A percentile compares a stretch with the other conserved stretches of the same genome.
phyloP scores from a whole-genome alignment of 1,140 invertebrate genomes.

The Brachionus asplanchnoidis region DNA sequence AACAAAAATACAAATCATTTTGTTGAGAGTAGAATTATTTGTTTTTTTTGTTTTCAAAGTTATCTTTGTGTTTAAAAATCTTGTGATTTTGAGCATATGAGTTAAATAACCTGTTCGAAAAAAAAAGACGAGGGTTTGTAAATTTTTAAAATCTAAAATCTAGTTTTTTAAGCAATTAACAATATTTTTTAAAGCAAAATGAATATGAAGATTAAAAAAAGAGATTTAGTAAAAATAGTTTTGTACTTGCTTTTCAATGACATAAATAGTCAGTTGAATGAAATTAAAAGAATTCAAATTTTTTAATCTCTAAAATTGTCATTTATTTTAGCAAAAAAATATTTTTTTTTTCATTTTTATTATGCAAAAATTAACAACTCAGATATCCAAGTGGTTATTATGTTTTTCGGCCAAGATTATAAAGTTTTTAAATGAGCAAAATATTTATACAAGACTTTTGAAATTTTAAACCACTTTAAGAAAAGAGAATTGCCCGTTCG shows the following conservation, averaged over 20 bases:
- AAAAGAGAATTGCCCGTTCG: not conserved
- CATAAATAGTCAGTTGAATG: not conserved
- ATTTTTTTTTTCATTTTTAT: not conserved
- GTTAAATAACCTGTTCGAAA: not conserved
- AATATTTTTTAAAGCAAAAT: not conserved
- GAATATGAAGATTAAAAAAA: not conserved
- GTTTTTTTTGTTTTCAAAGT: not conserved
- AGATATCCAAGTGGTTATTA: not conserved
- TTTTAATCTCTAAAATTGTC: not conserved
- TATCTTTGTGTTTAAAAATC: not conserved
- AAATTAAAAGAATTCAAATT: not conserved
- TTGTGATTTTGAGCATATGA: not conserved
- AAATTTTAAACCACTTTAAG: not conserved
- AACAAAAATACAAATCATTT: not conserved
- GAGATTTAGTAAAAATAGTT: conserved; percentile 4
- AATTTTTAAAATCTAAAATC: not conserved
- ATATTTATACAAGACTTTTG: not conserved
- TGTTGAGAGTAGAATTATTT: not conserved
- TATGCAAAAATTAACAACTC: not conserved
- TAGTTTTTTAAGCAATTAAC: not conserved
- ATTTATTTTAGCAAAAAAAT: not conserved
- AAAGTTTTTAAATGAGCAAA: not conserved
- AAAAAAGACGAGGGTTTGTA: not conserved
- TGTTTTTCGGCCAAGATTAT: not conserved
- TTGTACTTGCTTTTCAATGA: not conserved